phyloP scores from a whole-genome alignment of 1,140 invertebrate genomes.

The Micrasema longulum region DNA sequence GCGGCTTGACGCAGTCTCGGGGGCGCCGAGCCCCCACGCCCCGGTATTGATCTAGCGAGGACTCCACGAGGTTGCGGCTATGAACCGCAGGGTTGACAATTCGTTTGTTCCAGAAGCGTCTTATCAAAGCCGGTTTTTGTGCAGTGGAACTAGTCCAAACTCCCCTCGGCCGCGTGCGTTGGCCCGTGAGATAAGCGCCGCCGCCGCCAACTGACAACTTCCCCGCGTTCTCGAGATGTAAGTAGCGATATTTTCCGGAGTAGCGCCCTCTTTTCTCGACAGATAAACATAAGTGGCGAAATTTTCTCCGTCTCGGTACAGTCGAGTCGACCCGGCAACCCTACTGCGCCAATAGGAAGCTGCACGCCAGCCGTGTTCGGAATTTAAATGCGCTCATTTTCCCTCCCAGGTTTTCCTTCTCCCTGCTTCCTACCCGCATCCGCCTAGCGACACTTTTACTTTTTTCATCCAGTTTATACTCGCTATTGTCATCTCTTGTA shows the following conservation, averaged over 20 bases:
- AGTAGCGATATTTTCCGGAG: constrained; percentile 21
- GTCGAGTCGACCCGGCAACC: constrained; percentile 2
- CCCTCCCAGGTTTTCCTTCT: constrained; percentile 19
- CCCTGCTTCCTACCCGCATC: too few relatives aligned
- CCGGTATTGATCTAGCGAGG: constrained; percentile 21
- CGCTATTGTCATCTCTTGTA: constrained; percentile 28
- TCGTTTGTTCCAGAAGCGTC: background rate
- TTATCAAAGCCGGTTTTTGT: too few relatives aligned
- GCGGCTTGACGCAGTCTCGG: constrained; percentile 21
- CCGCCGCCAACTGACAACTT: too few relatives aligned
- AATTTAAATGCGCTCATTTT: constrained; percentile 36
- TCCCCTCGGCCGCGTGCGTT: too few relatives aligned
- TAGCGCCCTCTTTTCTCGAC: constrained; percentile 23
- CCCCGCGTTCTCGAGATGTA: constrained; percentile 17
- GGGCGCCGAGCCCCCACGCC: constrained; percentile 17
- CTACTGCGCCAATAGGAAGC: background rate
- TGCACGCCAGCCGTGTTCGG: constrained; percentile 18
- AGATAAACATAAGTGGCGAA: constrained; percentile 16
- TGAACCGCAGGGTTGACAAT: constrained; percentile 19
- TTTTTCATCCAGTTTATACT: constrained; percentile 20
- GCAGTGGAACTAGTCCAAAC: too few relatives aligned
- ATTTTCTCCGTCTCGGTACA: background rate
- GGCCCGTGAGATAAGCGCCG: background rate
- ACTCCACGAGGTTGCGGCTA: background rate
- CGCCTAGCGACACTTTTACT: constrained; percentile 26